Base-by-base conservation (phyloP, 2,113 vertebrate genomes). In the Speoplatyrhinus poulsoni region DNA sequence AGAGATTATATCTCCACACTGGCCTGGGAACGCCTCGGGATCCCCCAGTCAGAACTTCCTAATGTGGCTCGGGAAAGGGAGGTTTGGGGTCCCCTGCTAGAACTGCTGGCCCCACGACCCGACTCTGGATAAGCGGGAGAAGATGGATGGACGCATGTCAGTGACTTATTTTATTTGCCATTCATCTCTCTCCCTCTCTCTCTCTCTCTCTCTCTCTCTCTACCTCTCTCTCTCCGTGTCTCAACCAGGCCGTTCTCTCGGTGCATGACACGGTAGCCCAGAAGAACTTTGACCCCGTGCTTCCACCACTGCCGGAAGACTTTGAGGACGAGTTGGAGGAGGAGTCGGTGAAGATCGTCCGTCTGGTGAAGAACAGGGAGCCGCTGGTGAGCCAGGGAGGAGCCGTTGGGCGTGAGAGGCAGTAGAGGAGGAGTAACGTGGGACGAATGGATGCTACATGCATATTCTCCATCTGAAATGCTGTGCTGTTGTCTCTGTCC, bases 291-390 rank as follows among this genome's bases (percentile, higher is more conserved):
- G 96, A 98, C 82, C 97, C 97, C 0, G 93, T 97, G 67, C 92
- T 99, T 56, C 97, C 96, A 9, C 97, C 97, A 54, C 90, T 98
- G 1, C 96, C 96, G 0, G 95, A 96, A 11, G 94, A 96, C 82
- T 90, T 96, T 0, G 95, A 95, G 0, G 96, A 97, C 3, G 96
- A 98, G 78, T 92, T 98, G 80, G 95, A 98, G 46, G 97, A 99
- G 77, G 97, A 98, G 81, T 98, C 97, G 0, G 95, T 99, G 88
- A 99, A 98, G 93, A 98, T 99, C 0, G 95, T 98, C 61, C 93
- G 95, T 0, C 90, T 99, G 72, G 97, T 99, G 80, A 99, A 99
- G 88, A 99, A 98, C 86, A 98, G 96, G 86, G 97, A 98, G 68
- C 97, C 97, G 1, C 82, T 99, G 95, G 97, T 98, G 90, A 60